A percentile compares a stretch with the other conserved stretches of the same genome.
Evolutionary conservation across 2,113 vertebrate genomes (phyloP).

Genomic region (Perca fluviatilis): DNA sequence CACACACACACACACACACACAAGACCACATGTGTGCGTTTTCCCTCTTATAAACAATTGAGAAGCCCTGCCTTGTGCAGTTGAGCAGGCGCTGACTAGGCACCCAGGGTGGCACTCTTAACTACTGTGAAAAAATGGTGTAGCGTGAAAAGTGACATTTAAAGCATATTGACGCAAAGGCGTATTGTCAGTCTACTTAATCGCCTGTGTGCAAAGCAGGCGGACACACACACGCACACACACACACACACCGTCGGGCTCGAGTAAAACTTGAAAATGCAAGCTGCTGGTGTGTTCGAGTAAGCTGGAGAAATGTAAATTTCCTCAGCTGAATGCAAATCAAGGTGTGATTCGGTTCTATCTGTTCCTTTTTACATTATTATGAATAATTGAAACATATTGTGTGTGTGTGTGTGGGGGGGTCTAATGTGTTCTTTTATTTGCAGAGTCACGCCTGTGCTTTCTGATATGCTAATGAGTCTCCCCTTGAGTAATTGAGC

Average conservation of each 20-base stretch:
- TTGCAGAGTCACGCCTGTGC: slow-evolving; percentile 80
- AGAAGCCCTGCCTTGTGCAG: slow-evolving; percentile 45
- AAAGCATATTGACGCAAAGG: slow-evolving; percentile 44
- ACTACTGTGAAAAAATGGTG: slow-evolving; percentile 69
- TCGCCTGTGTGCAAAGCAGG: slow-evolving; percentile 25
- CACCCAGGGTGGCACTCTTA: slow-evolving; percentile 52
- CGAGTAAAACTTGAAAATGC: slow-evolving; percentile 6
- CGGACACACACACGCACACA: neutral
- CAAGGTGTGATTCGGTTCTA: slow-evolving; percentile 30
- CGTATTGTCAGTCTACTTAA: slow-evolving; percentile 37
- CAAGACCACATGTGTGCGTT: slow-evolving; percentile 48
- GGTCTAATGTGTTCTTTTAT: slow-evolving; percentile 77
- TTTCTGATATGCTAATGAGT: slow-evolving; percentile 79
- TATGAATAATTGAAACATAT: slow-evolving; percentile 68
- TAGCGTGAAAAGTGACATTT: slow-evolving; percentile 61
- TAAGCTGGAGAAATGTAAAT: slow-evolving; percentile 44
- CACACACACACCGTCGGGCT: neutral
- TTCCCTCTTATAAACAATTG: slow-evolving; percentile 69
- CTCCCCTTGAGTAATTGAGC: slow-evolving; percentile 74
- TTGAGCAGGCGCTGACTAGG: slow-evolving; percentile 63
- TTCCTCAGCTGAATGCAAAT: slow-evolving; percentile 51
- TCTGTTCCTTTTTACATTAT: slow-evolving; percentile 43
- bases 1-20: slow-evolving; percentile 31
- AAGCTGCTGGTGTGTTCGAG: neutral
- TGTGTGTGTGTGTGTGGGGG: neutral